Base-by-base conservation (phyloP, 2,888 invertebrate species). In the Tetramorium bicarinatum region DNA sequence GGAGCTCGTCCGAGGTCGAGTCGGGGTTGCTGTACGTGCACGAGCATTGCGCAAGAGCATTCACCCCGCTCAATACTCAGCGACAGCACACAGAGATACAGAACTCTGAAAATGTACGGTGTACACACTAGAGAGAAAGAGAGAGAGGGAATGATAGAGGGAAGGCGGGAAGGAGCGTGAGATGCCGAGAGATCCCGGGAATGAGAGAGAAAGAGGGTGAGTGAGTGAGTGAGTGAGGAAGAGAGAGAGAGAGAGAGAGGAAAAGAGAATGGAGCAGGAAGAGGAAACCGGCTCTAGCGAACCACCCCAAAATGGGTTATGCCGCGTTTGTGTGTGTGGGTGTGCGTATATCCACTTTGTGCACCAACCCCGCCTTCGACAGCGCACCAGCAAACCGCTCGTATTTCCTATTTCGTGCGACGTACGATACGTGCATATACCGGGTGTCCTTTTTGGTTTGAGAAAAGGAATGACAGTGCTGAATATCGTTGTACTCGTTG, bases 21-120 rank as follows among this genome's bases (percentile, higher is more conserved):
- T 87, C 84, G 91, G 91, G 90, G 90, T 91, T 91, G 87, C 91
- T 91, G 91, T 88, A 90, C 92, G 91, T 91, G 91, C 91, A 77
- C 34, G 64, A 64, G 75, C 56, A 93, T 93, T 94, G 94, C 94
- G 94, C 94, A 94, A 93, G 94, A 94, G 94, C 94, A 91, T 94
- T 94, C 93, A 94, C 94, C 94, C 92, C 94, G 94, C 92, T 93
- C 94, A 92, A 94, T 94, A 94, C 93, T 92, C 89, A 91, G 89
- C 89, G 91, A 87, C 88, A 87, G 86, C 85, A 75, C 84, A 82
- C 84, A 81, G 79, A 71, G 82, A 76, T 75, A 67, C 44, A 66
- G 64, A 75, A 67, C 67, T 44, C 72, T 44, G 75, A 49, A 49
- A 34, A 47, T 56, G 87, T 87, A 69, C 56, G n/a, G 44, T 82